Conservation (phyloP, 2,888 invertebrate species). For the Drosophila melanosoma region DNA sequence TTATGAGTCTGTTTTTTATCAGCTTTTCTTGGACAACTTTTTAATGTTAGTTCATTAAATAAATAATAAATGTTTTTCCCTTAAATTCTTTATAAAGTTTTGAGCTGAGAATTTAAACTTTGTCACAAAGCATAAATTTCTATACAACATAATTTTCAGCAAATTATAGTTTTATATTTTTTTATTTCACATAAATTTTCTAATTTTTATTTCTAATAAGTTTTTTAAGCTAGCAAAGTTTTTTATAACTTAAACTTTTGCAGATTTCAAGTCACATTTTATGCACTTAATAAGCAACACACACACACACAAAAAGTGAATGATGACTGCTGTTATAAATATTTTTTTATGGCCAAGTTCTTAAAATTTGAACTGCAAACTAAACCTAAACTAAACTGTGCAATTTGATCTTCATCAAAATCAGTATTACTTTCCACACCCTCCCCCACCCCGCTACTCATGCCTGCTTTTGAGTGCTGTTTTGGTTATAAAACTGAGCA, state of each 20-base stretch:
- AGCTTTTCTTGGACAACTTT: too few species aligned
- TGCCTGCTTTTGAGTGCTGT: constrained; percentile 58
- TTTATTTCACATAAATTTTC: background rate
- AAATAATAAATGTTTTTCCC: background rate
- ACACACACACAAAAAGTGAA: background rate
- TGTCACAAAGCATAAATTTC: background rate
- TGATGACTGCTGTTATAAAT: constrained; percentile 36
- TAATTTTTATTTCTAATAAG: background rate
- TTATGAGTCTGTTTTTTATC: background rate
- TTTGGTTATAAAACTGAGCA: constrained; percentile 54
- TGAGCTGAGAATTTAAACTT: background rate
- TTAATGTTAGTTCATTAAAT: background rate
- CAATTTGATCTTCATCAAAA: constrained; percentile 71
- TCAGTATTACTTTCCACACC: constrained; percentile 12
- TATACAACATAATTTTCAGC: background rate
- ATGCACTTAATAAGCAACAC: constrained; percentile 64
- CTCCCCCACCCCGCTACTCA: background rate
- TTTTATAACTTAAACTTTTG: constrained; percentile 9
- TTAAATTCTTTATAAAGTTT: background rate
- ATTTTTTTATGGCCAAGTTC: constrained; percentile 62
- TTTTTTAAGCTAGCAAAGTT: constrained; percentile 14
- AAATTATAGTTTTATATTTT: background rate
- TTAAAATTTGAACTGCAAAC: constrained; percentile 5
- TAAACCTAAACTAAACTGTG: constrained; percentile 37
- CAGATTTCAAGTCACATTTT: constrained; percentile 9